Conservation (phyloP, 2,113 vertebrate species). For the Pagrus major region DNA sequence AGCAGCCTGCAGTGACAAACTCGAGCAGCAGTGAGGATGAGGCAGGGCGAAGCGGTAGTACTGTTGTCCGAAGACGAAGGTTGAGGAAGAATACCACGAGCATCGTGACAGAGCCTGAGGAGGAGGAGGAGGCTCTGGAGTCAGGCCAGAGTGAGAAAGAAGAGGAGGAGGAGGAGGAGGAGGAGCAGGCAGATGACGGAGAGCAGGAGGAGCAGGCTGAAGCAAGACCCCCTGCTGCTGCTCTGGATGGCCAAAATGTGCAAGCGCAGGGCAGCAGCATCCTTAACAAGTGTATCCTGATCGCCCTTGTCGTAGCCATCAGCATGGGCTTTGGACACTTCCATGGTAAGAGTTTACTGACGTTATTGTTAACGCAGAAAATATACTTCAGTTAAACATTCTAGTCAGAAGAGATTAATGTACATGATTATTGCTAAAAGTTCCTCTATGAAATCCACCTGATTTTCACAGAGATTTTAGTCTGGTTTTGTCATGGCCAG, state of each 20-base stretch:
- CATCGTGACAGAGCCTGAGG: constrained; percentile 81
- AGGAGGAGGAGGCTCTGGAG: constrained; percentile 78
- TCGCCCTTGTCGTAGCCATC: constrained; percentile 90
- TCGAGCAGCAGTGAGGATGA: constrained; percentile 88
- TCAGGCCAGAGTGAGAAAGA: constrained; percentile 76
- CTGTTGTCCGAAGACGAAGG: constrained; percentile 86
- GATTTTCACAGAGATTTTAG: background rate
- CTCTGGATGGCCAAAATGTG: background rate
- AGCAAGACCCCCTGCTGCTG: constrained; percentile 28
- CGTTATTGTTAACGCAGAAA: background rate
- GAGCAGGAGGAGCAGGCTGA: constrained; percentile 48
- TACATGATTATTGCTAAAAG: background rate
- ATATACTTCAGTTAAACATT: background rate
- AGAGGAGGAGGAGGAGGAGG: constrained; percentile 73
- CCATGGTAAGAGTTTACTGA: constrained; percentile 83
- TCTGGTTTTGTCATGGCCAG: background rate
- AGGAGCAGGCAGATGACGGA: constrained; percentile 73
- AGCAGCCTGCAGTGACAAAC: constrained; percentile 68
- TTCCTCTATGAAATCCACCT: background rate
- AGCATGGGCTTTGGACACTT: constrained; percentile 95
- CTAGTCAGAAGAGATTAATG: background rate
- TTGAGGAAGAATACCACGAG: constrained; percentile 83
- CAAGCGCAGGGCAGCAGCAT: constrained; percentile 76
- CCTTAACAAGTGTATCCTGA: constrained; percentile 89
- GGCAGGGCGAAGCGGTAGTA: constrained; percentile 77